phyloP scores from a whole-genome alignment of 1,140 invertebrate genomes.

The Penaeus japonicus region DNA sequence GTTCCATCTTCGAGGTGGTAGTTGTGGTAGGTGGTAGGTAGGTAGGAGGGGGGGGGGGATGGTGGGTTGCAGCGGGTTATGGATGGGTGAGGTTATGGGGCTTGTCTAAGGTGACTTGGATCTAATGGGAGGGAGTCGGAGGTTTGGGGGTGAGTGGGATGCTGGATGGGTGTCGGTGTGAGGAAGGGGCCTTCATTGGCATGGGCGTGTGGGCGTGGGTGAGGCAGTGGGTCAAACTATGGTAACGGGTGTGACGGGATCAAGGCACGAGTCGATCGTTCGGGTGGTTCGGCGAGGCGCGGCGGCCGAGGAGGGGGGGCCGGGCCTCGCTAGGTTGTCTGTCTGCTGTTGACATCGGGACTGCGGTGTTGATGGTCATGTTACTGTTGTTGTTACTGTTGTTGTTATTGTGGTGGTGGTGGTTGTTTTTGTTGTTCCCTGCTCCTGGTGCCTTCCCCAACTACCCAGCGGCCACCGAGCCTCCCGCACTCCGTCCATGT shows the following conservation, averaged over 20 bases:
- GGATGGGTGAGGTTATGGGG: slow-evolving; percentile 4
- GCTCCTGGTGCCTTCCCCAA: slow-evolving; percentile 40
- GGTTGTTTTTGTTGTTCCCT: not conserved
- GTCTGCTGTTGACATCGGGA: not conserved
- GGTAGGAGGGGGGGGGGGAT: not conserved
- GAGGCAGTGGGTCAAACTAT: not conserved
- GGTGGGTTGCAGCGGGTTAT: not conserved
- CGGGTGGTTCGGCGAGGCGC: slow-evolving; percentile 23
- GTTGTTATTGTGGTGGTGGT: no score
- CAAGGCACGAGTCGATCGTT: slow-evolving; percentile 48
- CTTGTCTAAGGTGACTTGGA: not conserved
- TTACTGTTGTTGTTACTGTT: no score
- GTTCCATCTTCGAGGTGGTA: not conserved
- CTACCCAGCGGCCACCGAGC: slow-evolving; percentile 42
- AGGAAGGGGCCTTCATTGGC: not conserved
- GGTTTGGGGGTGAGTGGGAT: not conserved
- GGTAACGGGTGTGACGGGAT: slow-evolving; percentile 3
- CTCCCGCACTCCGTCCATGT: slow-evolving; percentile 34
- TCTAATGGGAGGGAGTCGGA: not conserved
- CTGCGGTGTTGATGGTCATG: no score
- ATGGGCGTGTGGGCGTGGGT: not conserved
- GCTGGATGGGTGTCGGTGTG: not conserved
- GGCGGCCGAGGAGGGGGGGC: not conserved
- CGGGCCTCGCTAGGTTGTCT: not conserved
- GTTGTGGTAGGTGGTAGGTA: not conserved